Evolutionary conservation across 2,888 invertebrate species (phyloP).

Genomic region (Malthinus seriepunctatus): DNA sequence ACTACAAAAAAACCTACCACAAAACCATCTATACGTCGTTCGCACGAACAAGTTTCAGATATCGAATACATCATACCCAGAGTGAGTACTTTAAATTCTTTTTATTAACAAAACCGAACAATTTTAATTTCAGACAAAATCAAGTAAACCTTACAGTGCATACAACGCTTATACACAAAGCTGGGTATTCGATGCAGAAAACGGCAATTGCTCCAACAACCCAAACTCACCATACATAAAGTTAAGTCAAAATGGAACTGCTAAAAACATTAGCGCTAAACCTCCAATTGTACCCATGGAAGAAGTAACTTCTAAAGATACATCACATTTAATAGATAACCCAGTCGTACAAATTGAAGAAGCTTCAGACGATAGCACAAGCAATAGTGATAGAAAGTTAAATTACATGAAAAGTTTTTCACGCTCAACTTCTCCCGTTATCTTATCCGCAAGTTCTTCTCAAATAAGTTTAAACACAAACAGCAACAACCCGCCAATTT

Average conservation of each 20-base stretch:
- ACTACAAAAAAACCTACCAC: slow-evolving; percentile 40
- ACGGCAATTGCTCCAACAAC: slow-evolving; percentile 42
- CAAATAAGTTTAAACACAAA: slow-evolving; percentile 49
- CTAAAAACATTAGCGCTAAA: slow-evolving; percentile 31
- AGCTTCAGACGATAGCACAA: slow-evolving; percentile 52
- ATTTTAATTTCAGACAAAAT: slow-evolving; percentile 48
- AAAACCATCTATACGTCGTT: slow-evolving; percentile 42
- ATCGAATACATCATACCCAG: slow-evolving; percentile 60
- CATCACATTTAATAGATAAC: slow-evolving; percentile 46
- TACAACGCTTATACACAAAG: slow-evolving; percentile 57
- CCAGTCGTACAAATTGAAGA: slow-evolving; percentile 56
- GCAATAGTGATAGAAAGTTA: slow-evolving; percentile 50
- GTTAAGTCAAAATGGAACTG: slow-evolving; percentile 45
- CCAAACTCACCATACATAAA: slow-evolving; percentile 45
- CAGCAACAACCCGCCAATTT: slow-evolving; percentile 47
- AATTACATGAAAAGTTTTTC: slow-evolving; percentile 59
- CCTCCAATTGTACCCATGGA: slow-evolving; percentile 3
- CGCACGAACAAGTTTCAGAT: slow-evolving; percentile 56
- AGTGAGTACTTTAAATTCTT: slow-evolving; percentile 45
- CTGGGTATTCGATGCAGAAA: slow-evolving; percentile 58
- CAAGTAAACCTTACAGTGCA: slow-evolving; percentile 48
- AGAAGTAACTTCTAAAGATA: slow-evolving; percentile 15
- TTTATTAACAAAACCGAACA: slow-evolving; percentile 16
- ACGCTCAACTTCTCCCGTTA: slow-evolving; percentile 55
- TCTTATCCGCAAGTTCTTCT: slow-evolving; percentile 57